These are phyloP conservation scores for Oreocharis arfaki DNA, from an alignment of 2,113 vertebrate genomes.

Conservation along the genomic window DNA sequence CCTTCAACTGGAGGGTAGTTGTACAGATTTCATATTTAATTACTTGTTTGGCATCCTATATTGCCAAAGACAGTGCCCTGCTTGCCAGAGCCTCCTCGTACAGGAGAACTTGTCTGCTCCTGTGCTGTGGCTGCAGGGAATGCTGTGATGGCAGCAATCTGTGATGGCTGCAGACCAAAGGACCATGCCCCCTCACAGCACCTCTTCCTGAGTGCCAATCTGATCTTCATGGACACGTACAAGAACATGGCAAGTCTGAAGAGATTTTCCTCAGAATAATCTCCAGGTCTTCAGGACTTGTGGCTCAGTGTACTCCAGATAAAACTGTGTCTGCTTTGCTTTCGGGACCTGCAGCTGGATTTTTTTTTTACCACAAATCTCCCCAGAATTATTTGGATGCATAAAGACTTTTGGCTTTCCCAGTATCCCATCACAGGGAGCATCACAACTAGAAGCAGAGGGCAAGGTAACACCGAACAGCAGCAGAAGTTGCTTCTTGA, in stretches of 20 bases:
- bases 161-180: background rate
- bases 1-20: background rate
- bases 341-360: background rate
- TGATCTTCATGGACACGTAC: rapidly evolving
- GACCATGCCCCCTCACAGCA: background rate
- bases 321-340: background rate
- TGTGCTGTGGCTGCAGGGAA: background rate
- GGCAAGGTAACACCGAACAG: background rate
- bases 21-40: background rate
- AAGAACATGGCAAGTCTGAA: background rate
- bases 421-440: background rate
- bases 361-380: background rate
- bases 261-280: background rate
- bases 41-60: background rate
- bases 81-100: background rate
- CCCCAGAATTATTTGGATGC: background rate
- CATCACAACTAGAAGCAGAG: rapidly evolving
- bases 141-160: background rate
- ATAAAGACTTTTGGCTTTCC: background rate
- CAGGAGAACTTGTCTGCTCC: background rate
- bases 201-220: rapidly evolving
- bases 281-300: background rate
- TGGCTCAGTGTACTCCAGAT: background rate
- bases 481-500: background rate
- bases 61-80: background rate